Evolutionary conservation across 2,888 invertebrate genomes (phyloP), one percentile per base, ranked within the genome.

Genomic region (Pyralis farinalis): DNA sequence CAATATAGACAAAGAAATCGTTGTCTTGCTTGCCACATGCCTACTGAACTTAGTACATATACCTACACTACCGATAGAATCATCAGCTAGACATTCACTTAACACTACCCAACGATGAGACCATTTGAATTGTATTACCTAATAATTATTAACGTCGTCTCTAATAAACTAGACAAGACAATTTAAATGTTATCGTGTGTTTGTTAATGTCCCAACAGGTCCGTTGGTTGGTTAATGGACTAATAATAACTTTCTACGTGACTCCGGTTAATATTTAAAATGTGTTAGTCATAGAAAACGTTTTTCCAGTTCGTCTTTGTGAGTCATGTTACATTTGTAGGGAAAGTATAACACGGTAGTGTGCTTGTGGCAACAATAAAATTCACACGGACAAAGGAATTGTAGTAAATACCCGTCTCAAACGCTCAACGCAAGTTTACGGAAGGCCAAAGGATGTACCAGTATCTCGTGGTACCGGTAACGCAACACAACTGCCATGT

Each of bases 361-460:
- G 86, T 84, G 86, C n/a, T n/a, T n/a, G n/a, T 85, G 75, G 84
- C 76, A 86, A 86, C 83, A 79, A 82, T 86, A 75, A 83, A 84
- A 83, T 79, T 75, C 76, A 68, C 70, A 63, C 58, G 69, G 79
- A 87, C 87, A 87, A 87, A 86, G 84, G 79, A 86, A 85, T 86
- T 79, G 74, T 62, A 16, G 25, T 64, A 69, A 68, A 72, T 65
- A 73, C 25, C 25, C 8, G 8, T 25, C 3, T 25, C n/a, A n/a
- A 4, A 58, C 53, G 49, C 49, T 63, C 72, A 72, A 75, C 77
- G 79, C 69, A 72, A 76, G 58, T 60, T 29, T 28, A 29, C 28
- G 28, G 37, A 20, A 20, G 37, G 21, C 29, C 30, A 21, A 21
- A 21, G 7, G 21, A n/a, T n/a, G n/a, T n/a, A n/a, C n/a, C n/a